These are phyloP conservation scores for Sarcophaga bullata DNA, from an alignment of 1,140 invertebrate genomes.

Conservation along the genomic window DNA sequence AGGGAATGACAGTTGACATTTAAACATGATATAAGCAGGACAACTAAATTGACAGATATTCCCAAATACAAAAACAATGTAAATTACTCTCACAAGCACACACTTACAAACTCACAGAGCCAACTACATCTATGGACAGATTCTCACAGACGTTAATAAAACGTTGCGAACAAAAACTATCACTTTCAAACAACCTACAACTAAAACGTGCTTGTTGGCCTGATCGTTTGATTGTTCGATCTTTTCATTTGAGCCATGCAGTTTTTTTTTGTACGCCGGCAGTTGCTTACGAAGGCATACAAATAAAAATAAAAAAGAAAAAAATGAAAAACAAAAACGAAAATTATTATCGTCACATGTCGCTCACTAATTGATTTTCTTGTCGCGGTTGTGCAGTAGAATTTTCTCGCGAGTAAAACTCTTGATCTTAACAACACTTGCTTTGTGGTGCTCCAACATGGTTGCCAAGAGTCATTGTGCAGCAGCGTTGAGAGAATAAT, in stretches of 20 bases:
- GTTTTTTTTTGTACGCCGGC: not conserved
- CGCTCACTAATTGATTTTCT: slow-evolving; percentile 66
- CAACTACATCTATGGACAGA: not conserved
- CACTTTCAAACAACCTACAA: slow-evolving; percentile 35
- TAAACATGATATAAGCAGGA: slow-evolving; percentile 36
- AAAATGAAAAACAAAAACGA: too few relatives aligned
- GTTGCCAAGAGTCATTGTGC: not conserved
- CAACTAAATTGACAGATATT: slow-evolving; percentile 40
- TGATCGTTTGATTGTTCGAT: slow-evolving; percentile 31
- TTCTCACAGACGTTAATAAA: not conserved
- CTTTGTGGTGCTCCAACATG: not conserved
- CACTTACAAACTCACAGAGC: not conserved
- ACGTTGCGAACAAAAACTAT: slow-evolving; percentile 1
- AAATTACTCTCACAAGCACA: slow-evolving; percentile 28
- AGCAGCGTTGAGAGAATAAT: not conserved
- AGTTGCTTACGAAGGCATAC: not conserved
- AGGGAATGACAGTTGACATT: slow-evolving; percentile 33
- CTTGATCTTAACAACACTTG: slow-evolving; percentile 15
- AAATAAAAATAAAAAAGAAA: too few relatives aligned
- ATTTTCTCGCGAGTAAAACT: slow-evolving; percentile 32
- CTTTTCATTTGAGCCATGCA: not conserved
- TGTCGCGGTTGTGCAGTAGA: slow-evolving; percentile 56
- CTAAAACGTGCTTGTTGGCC: slow-evolving; percentile 35
- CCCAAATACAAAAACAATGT: slow-evolving; percentile 23
- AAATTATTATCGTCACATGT: slow-evolving; percentile 65